Conservation (phyloP, 2,113 vertebrate genomes). For the Atrichornis clamosus region DNA sequence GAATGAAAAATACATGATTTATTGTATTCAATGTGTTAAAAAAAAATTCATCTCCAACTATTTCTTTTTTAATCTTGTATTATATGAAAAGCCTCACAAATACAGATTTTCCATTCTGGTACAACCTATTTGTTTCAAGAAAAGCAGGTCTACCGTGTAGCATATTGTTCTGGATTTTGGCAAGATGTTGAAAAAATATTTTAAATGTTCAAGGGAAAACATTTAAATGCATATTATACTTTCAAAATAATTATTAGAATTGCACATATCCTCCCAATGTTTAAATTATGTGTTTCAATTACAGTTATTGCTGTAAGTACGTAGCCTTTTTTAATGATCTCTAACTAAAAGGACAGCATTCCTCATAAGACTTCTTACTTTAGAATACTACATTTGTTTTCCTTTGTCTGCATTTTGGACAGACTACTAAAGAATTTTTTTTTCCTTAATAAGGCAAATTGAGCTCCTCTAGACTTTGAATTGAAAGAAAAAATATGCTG, state of each 20-base stretch:
- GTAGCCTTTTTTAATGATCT: background rate
- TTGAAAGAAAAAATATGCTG: background rate
- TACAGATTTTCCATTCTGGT: background rate
- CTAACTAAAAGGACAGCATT: background rate
- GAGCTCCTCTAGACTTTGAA: conserved; percentile 21
- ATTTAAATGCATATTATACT: background rate
- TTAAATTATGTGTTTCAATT: background rate
- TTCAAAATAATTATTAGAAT: background rate
- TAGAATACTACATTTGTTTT: background rate
- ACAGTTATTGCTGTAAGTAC: background rate
- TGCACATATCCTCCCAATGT: background rate
- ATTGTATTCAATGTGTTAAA: background rate
- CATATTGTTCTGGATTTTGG: background rate
- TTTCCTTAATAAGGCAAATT: conserved; percentile 9
- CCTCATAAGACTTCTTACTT: background rate
- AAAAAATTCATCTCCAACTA: background rate
- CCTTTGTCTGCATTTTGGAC: background rate
- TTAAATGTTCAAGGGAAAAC: background rate
- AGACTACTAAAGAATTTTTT: background rate
- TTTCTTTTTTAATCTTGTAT: background rate
- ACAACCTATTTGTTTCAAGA: background rate
- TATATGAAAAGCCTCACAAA: background rate
- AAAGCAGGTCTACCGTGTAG: background rate
- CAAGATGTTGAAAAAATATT: background rate
- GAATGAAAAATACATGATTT: background rate